Evolutionary conservation across 2,113 vertebrate genomes (phyloP).

Genomic region (Gorsachius goisagi): DNA sequence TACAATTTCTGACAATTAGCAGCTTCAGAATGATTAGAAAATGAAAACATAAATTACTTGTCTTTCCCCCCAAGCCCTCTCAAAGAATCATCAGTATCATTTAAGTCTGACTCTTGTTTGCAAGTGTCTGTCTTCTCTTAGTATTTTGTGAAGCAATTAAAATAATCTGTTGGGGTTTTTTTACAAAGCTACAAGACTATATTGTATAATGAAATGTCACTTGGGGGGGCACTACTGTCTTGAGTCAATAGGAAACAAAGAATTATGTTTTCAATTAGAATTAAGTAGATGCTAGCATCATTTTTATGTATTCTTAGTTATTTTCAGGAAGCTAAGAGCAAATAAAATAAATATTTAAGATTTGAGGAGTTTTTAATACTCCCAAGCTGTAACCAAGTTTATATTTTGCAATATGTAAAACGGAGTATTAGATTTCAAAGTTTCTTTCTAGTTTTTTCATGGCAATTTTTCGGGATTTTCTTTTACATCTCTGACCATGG

Average conservation of each 20-base stretch:
- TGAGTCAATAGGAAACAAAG: constrained; percentile 16
- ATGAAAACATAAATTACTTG: neutral
- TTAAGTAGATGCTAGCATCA: neutral
- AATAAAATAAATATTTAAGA: constrained; percentile 61
- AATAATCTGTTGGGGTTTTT: neutral
- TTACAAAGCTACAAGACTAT: neutral
- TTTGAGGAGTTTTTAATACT: constrained; percentile 13
- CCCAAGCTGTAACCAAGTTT: constrained; percentile 54
- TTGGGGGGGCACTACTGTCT: neutral
- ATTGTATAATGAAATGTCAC: constrained; percentile 31
- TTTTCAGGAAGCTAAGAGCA: constrained; percentile 24
- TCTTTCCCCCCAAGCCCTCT: neutral
- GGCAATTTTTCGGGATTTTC: neutral
- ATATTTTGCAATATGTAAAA: neutral
- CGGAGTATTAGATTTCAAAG: neutral
- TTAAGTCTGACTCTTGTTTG: neutral
- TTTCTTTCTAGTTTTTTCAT: neutral
- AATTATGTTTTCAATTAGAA: constrained; percentile 61
- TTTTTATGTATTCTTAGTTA: constrained; percentile 28
- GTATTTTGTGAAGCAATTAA: neutral
- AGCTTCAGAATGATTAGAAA: neutral
- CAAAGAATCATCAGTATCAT: neutral
- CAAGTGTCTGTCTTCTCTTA: neutral
- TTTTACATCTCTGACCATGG: neutral
- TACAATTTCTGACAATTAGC: neutral